Evolutionary conservation across 2,113 vertebrate species (phyloP).

Genomic region (Galeopterus variegatus): DNA sequence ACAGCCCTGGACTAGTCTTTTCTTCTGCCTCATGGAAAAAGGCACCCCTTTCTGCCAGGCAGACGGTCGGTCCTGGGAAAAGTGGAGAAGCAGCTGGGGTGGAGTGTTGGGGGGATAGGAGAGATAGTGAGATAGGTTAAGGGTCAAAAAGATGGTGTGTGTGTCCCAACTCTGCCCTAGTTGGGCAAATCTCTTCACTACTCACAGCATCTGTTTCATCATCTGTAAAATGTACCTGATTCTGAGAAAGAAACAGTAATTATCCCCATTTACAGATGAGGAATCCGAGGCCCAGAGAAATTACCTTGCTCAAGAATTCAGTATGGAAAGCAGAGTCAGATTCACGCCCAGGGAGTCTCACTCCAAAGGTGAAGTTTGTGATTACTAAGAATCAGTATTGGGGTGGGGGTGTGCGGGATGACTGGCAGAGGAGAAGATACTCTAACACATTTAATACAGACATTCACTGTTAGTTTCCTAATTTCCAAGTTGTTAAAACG

Average conservation of each 20-base stretch:
- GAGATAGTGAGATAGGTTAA: background rate
- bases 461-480: background rate
- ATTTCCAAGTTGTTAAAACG: background rate
- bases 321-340: background rate
- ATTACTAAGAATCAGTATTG: background rate
- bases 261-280: background rate
- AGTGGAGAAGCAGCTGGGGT: background rate
- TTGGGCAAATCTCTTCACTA: background rate
- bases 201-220: slow-evolving; percentile 20
- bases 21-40: background rate
- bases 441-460: background rate
- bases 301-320: slow-evolving; percentile 30
- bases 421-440: background rate
- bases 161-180: background rate
- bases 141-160: background rate
- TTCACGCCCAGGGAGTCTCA: slow-evolving; percentile 20
- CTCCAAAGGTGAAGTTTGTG: background rate
- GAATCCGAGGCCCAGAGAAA: background rate
- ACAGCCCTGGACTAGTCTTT: background rate
- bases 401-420: background rate
- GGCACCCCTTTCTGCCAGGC: background rate
- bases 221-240: slow-evolving; percentile 20
- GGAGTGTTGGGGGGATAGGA: no score
- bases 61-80: background rate
- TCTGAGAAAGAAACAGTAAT: background rate